Evolutionary conservation across 1,140 invertebrate genomes (phyloP).

Genomic region (Ips nitidus): DNA sequence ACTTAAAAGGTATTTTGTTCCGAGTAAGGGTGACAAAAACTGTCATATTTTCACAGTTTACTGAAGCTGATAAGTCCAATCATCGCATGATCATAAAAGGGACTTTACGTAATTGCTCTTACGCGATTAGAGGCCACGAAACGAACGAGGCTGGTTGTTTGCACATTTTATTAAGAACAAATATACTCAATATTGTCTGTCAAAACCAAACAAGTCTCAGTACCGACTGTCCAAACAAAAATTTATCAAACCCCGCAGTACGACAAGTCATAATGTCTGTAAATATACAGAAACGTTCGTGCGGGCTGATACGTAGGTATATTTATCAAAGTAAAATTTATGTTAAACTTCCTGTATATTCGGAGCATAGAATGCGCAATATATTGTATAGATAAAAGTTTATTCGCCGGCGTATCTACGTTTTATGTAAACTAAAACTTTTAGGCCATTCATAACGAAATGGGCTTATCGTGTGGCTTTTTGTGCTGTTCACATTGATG

Average conservation of each 20-base stretch:
- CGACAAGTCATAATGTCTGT: conserved; percentile 26
- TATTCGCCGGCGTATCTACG: conserved; percentile 24
- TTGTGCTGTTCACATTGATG: conserved; percentile 32
- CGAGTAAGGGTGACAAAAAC: no score
- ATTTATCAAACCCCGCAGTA: conserved; percentile 24
- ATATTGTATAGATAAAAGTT: conserved; percentile 35
- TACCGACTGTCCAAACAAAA: conserved; percentile 29
- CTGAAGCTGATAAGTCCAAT: no score
- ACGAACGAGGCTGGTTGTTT: neutral
- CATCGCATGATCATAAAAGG: no score
- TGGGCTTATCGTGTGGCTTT: conserved; percentile 33
- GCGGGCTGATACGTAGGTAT: conserved; percentile 30
- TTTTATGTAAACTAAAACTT: conserved; percentile 36
- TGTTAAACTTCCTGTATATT: conserved; percentile 35
- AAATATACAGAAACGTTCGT: conserved; percentile 32
- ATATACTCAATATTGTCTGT: conserved; percentile 8
- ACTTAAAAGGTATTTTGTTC: no score
- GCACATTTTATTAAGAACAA: conserved; percentile 10
- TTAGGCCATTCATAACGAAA: conserved; percentile 35
- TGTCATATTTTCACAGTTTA: no score
- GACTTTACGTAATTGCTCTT: no score
- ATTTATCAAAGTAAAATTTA: conserved; percentile 37
- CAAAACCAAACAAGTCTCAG: conserved; percentile 8
- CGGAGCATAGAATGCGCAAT: conserved; percentile 29
- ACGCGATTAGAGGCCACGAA: neutral